Evolutionary conservation across 2,888 invertebrate genomes (phyloP).

Genomic region (Ormyrus labotus): DNA sequence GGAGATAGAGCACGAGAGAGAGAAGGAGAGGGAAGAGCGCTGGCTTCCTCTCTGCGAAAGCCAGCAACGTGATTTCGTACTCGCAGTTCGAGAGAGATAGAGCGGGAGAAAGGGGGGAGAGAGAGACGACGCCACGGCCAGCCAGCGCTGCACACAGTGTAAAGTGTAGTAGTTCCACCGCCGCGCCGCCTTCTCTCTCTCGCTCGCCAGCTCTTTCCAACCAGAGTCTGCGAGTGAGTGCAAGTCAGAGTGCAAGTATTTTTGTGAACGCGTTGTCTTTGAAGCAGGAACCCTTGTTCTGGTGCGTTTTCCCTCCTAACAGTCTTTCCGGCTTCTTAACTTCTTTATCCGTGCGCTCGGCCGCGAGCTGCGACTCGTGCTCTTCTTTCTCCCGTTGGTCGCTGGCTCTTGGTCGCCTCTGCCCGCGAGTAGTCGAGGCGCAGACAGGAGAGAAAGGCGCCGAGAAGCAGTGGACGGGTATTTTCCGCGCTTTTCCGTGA

Average conservation of each 20-base stretch:
- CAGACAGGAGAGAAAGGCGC: not conserved
- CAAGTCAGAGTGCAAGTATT: not conserved
- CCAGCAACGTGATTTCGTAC: conserved; percentile 49
- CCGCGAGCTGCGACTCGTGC: too few relatives aligned
- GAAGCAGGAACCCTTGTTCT: too few relatives aligned
- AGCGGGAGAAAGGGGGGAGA: conserved; percentile 33
- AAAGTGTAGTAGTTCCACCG: conserved; percentile 15
- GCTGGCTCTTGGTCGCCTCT: too few relatives aligned
- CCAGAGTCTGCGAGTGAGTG: not conserved
- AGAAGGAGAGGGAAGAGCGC: not conserved
- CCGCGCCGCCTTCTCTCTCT: not conserved
- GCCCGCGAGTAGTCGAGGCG: not conserved
- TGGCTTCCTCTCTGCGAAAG: conserved; percentile 30
- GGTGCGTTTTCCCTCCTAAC: too few relatives aligned
- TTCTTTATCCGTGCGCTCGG: too few relatives aligned
- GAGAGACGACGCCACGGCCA: conserved; percentile 47
- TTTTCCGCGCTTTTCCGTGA: not conserved
- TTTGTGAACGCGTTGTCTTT: too few relatives aligned
- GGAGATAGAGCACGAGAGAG: not conserved
- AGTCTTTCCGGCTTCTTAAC: too few relatives aligned
- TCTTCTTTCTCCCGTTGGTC: too few relatives aligned
- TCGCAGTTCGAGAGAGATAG: not conserved
- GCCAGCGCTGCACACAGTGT: conserved; percentile 14
- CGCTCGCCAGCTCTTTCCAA: not conserved
- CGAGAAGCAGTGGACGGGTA: not conserved